Evolutionary conservation across 1,140 invertebrate genomes (phyloP).

Genomic region (Zelostemma sp.): DNA sequence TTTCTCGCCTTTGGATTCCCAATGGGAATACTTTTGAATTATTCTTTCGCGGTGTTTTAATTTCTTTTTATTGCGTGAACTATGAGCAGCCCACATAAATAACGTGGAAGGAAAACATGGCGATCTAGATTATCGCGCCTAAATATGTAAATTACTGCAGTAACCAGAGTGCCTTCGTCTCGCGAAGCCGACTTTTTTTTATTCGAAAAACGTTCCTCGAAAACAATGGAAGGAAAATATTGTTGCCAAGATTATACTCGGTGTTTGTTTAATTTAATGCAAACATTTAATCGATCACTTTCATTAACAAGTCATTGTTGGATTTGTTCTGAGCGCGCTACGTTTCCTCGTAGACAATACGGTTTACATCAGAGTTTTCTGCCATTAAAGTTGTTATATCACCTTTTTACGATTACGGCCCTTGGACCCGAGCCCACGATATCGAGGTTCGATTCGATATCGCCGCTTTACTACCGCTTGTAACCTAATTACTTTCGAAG

Average conservation of each 20-base stretch:
- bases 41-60: too few species aligned
- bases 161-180: slow-evolving; percentile 15
- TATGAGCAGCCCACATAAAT: slow-evolving; percentile 14
- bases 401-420: slow-evolving; percentile 11
- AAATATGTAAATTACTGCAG: slow-evolving; percentile 15
- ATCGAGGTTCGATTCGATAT: slow-evolving; percentile 13
- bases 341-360: slow-evolving; percentile 9
- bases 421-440: slow-evolving; percentile 13
- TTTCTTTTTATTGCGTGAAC: too few species aligned
- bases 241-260: not conserved
- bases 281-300: not conserved
- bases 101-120: slow-evolving; percentile 21
- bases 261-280: slow-evolving; percentile 1
- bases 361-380: slow-evolving; percentile 24
- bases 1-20: slow-evolving; percentile 22
- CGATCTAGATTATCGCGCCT: slow-evolving; percentile 29
- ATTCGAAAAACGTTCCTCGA: too few species aligned
- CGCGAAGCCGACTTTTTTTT: slow-evolving; percentile 8
- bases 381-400: slow-evolving; percentile 19
- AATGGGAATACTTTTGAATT: too few species aligned
- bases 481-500: slow-evolving; percentile 4
- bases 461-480: slow-evolving; percentile 1
- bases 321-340: slow-evolving; percentile 2
- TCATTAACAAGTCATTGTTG: slow-evolving; percentile 5
- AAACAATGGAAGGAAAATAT: not conserved